These are phyloP conservation scores for Cololabis saira DNA, from an alignment of 2,113 vertebrate genomes.

Conservation along the genomic window DNA sequence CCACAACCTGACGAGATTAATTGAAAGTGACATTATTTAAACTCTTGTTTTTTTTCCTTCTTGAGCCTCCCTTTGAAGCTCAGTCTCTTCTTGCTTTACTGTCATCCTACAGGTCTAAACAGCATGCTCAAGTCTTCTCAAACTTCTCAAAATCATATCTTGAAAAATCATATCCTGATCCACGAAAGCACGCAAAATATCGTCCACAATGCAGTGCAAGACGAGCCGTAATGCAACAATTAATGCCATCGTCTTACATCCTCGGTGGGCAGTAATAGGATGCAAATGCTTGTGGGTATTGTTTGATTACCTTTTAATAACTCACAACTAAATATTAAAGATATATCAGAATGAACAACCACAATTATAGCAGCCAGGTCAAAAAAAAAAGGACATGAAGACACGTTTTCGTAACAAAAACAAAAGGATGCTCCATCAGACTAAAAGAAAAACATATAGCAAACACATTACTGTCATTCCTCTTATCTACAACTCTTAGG, in stretches of 20 bases:
- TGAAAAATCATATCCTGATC: not conserved
- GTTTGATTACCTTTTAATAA: constrained; percentile 46
- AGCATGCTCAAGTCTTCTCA: constrained; percentile 87
- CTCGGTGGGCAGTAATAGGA: not conserved
- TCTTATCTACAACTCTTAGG: constrained; percentile 49
- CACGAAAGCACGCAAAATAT: not conserved
- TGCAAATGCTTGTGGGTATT: constrained; percentile 28
- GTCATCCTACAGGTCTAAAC: constrained; percentile 90
- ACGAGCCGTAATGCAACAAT: constrained; percentile 17
- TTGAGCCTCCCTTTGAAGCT: constrained; percentile 89
- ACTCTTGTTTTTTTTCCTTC: constrained; percentile 71
- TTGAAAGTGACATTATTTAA: constrained; percentile 95
- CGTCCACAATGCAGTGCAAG: constrained; percentile 11
- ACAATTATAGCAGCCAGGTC: constrained; percentile 37
- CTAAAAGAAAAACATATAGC: constrained; percentile 21
- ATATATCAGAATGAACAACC: constrained; percentile 40
- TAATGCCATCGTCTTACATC: constrained; percentile 13
- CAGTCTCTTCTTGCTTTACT: constrained; percentile 92
- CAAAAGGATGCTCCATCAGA: constrained; percentile 45
- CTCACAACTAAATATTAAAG: constrained; percentile 43
- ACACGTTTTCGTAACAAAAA: constrained; percentile 41
- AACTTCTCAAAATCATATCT: constrained; percentile 50
- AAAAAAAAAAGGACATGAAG: not conserved
- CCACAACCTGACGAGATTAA: constrained; percentile 91
- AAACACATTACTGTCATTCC: constrained; percentile 21